A percentile compares a stretch with the other conserved stretches of the same genome.
Conservation (phyloP, 2,888 invertebrate genomes). For the Nymphalis polychloros region DNA sequence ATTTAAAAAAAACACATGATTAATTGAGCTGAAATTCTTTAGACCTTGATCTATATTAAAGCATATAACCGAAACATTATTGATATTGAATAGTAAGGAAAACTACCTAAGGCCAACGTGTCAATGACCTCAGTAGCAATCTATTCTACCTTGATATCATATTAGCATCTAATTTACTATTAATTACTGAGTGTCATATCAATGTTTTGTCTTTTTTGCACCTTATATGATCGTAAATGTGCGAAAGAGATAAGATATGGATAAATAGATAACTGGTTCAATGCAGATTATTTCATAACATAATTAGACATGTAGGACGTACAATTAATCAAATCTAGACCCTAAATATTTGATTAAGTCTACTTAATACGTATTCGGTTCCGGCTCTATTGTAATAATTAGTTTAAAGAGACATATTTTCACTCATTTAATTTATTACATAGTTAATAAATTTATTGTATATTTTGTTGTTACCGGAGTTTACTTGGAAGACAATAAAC, state of each 20-base stretch:
- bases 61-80: constrained; percentile 20
- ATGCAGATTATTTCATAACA: too few relatives aligned
- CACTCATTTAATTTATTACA: too few relatives aligned
- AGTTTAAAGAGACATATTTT: too few relatives aligned
- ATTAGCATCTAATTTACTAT: neutral
- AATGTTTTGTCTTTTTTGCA: neutral
- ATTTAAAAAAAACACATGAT: neutral
- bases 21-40: constrained; percentile 3
- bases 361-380: too few relatives aligned
- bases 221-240: neutral
- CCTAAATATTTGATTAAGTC: too few relatives aligned
- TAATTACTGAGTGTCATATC: too few relatives aligned
- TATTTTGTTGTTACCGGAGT: too few relatives aligned
- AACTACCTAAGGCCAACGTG: constrained; percentile 25
- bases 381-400: too few relatives aligned
- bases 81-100: constrained; percentile 20
- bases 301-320: neutral
- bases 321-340: neutral
- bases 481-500: too few relatives aligned
- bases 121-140: constrained; percentile 25
- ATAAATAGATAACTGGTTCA: neutral
- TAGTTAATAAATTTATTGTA: too few relatives aligned
- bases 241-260: neutral
- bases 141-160: neutral
- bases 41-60: constrained; percentile 25